A percentile compares a stretch with the other conserved stretches of the same genome.
Conservation (phyloP, 2,888 invertebrate genomes). For the Dasysyrphus albostriatus region DNA sequence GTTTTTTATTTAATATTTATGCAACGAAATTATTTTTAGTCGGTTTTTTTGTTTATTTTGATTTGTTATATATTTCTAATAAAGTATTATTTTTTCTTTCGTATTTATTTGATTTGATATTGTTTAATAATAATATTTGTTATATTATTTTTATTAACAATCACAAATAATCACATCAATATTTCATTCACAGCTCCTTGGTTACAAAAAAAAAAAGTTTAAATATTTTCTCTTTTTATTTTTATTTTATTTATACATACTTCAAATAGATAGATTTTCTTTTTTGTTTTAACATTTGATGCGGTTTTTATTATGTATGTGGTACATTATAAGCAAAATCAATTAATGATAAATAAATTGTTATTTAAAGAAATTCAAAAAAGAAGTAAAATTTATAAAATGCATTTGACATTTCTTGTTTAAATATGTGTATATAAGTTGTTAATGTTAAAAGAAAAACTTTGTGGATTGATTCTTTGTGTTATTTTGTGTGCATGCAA, state of each 20-base stretch:
- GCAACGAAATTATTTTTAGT: conserved; percentile 37
- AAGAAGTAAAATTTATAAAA: not conserved
- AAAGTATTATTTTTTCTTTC: conserved; percentile 15
- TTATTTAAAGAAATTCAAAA: not conserved
- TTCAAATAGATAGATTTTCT: conserved; percentile 66
- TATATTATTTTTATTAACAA: conserved; percentile 79
- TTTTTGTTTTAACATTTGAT: conserved; percentile 63
- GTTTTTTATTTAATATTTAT: conserved; percentile 45
- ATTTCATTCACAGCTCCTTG: conserved; percentile 84
- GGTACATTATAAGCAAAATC: conserved; percentile 15
- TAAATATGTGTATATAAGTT: not conserved
- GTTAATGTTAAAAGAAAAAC: conserved; percentile 17
- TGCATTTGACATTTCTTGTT: conserved; percentile 20
- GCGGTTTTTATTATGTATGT: conserved; percentile 46
- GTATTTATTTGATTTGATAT: conserved; percentile 48
- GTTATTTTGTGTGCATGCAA: conserved; percentile 22
- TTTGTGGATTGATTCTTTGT: conserved; percentile 69
- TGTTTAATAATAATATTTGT: conserved; percentile 56
- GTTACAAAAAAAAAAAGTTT: conserved; percentile 80
- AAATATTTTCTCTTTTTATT: conserved; percentile 70
- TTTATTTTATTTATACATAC: conserved; percentile 57
- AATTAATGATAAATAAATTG: conserved; percentile 10
- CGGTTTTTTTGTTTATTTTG: conserved; percentile 44
- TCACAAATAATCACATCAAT: conserved; percentile 84
- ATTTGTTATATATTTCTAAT: conserved; percentile 21